Percentiles rank a stretch among this genome's conserved stretches.
Conservation (phyloP, 2,113 vertebrate species). For the Rhagologus leucostigma region DNA sequence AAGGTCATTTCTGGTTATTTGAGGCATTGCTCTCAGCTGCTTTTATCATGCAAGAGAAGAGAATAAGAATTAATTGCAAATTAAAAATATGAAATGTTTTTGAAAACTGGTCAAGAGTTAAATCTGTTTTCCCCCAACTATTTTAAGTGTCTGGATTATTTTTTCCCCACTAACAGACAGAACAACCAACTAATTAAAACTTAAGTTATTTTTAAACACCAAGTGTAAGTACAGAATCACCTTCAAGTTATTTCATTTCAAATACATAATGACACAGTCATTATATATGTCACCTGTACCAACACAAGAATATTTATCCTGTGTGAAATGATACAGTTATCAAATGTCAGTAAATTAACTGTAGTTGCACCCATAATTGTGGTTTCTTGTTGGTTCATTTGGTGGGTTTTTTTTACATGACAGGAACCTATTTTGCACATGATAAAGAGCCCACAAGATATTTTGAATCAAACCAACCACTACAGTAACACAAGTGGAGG, state of each 20-base stretch:
- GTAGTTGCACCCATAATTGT: background rate
- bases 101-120: background rate
- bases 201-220: background rate
- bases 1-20: constrained; percentile 98
- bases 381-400: background rate
- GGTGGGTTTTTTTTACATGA: background rate
- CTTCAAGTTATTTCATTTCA: background rate
- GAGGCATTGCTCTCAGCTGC: constrained; percentile 91
- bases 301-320: background rate
- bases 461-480: background rate
- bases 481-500: constrained; percentile 18
- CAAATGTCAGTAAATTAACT: background rate
- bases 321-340: background rate
- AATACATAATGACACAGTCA: background rate
- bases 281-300: background rate
- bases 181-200: background rate
- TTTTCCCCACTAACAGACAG: background rate
- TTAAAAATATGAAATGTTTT: constrained; percentile 46
- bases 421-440: background rate
- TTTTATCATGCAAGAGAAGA: constrained; percentile 69
- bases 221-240: background rate
- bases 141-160: background rate
- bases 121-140: background rate
- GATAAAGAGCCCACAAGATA: background rate
- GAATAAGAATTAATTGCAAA: constrained; percentile 56